Base-by-base conservation (phyloP, 2,888 invertebrate genomes). In the Prionchulus punctatus region DNA sequence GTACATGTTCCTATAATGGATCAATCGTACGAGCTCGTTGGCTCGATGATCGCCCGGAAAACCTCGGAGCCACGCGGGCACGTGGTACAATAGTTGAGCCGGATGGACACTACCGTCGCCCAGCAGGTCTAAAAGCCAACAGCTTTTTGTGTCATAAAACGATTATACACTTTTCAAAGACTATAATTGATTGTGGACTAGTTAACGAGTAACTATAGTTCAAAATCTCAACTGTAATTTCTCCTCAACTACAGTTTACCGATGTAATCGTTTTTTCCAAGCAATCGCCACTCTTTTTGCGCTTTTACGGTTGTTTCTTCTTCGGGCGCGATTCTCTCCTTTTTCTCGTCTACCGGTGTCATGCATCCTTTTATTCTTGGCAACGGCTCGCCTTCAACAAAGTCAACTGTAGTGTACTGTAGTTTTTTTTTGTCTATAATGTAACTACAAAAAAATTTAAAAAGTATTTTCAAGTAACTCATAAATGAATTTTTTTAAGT, bases 191-290 rank as follows among this genome's bases (percentile, higher is more conserved):
- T 36, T 18, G 7, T 36, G 36, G 36, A 18, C 12, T 36, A 36
- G 36, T n/a, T n/a, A n/a, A n/a, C n/a, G n/a, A n/a, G 7, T 18
- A 36, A 36, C 36, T 7, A 36, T 36, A 7, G 36, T 18, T 12
- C 36, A 36, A 7, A 36, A 12, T 36, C 18, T 36, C 36, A 18
- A 18, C 36, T 36, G 36, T 12, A 36, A 36, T 7, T 18, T 36
- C n/a, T n/a, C 58, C n/a, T n/a, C n/a, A n/a, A n/a, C n/a, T n/a
- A n/a, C n/a, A n/a, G n/a, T 64, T 58, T 59, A 75, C 75, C 92
- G 61, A 94, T 90, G 69, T 92, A 94, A 73, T 94, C 92, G 75
- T 94, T 94, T 71, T 91, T 91, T 0, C 94, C 94, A 75, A 86
- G 89, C 0, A 88, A 71, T 1, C 90, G 88, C 66, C 79, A 79